These are phyloP conservation scores for Excalfactoria chinensis DNA, from an alignment of 2,113 vertebrate genomes.

Conservation along the genomic window DNA sequence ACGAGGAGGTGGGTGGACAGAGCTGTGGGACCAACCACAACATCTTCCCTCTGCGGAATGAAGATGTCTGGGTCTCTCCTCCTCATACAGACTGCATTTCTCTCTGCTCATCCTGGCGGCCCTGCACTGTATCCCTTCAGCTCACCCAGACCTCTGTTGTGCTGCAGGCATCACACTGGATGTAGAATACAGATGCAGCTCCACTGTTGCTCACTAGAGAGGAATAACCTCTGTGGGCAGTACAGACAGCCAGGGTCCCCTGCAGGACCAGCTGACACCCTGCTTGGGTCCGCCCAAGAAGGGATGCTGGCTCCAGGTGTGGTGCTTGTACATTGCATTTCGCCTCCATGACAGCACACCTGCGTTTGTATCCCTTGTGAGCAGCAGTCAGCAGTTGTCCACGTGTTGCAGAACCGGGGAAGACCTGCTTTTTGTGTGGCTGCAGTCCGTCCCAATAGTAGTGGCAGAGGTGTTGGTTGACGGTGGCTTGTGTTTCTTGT, in stretches of 20 bases:
- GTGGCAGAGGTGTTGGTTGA: neutral
- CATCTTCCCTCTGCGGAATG: neutral
- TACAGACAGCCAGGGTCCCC: fast-evolving
- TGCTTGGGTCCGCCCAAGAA: neutral
- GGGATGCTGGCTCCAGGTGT: neutral
- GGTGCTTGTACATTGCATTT: neutral
- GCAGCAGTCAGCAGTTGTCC: neutral
- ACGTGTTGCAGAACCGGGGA: neutral
- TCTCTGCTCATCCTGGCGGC: too few species aligned
- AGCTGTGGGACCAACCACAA: neutral
- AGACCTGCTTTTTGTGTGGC: neutral
- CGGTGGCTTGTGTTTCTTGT: neutral
- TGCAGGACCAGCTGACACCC: neutral
- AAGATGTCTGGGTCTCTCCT: neutral
- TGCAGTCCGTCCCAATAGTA: neutral
- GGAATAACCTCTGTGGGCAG: neutral
- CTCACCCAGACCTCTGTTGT: neutral
- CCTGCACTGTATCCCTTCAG: neutral
- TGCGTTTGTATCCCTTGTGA: fast-evolving
- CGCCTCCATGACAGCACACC: neutral
- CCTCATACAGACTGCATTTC: neutral
- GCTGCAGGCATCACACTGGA: neutral
- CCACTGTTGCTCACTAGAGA: neutral
- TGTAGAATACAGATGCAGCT: neutral
- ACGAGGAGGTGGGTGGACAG: neutral